These are phyloP conservation scores for Orientallactaga sibirica DNA, from an alignment of 2,797 vertebrate genomes.

Conservation along the genomic window DNA sequence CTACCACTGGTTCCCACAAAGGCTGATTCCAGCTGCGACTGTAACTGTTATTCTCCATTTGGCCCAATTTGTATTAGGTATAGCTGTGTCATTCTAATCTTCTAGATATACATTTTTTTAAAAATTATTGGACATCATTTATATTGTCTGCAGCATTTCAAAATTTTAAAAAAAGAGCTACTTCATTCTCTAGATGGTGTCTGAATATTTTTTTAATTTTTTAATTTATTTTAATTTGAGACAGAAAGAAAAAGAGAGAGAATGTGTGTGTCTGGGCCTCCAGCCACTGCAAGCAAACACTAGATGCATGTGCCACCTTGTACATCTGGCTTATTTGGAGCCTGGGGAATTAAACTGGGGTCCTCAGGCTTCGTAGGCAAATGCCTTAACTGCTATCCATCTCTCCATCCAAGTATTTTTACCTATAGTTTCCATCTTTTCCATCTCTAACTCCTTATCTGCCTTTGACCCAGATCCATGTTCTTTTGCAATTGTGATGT, in stretches of 20 bases:
- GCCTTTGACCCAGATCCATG: too few relatives aligned
- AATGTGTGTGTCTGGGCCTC: too few relatives aligned
- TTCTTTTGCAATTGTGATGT: neutral
- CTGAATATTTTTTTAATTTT: neutral
- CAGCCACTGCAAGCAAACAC: too few relatives aligned
- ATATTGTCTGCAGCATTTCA: neutral
- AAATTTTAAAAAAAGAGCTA: neutral
- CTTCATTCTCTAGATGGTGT: neutral
- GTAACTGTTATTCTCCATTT: neutral
- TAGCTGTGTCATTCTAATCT: neutral
- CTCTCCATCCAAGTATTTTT: neutral
- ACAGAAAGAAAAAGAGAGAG: too few relatives aligned
- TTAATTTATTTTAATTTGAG: too few relatives aligned
- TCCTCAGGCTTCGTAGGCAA: too few relatives aligned
- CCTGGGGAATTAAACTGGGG: too few relatives aligned
- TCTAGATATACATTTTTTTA: neutral
- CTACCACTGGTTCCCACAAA: neutral
- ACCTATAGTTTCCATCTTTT: neutral
- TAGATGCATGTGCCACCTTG: too few relatives aligned
- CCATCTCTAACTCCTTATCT: neutral
- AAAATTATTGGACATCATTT: neutral
- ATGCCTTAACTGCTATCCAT: neutral
- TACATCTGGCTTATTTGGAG: too few relatives aligned
- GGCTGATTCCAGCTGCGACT: neutral
- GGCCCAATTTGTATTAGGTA: neutral